Percentiles rank a stretch among this genome's conserved stretches.
Conservation (phyloP, 2,888 invertebrate genomes). For the Liodrosophila aerea region DNA sequence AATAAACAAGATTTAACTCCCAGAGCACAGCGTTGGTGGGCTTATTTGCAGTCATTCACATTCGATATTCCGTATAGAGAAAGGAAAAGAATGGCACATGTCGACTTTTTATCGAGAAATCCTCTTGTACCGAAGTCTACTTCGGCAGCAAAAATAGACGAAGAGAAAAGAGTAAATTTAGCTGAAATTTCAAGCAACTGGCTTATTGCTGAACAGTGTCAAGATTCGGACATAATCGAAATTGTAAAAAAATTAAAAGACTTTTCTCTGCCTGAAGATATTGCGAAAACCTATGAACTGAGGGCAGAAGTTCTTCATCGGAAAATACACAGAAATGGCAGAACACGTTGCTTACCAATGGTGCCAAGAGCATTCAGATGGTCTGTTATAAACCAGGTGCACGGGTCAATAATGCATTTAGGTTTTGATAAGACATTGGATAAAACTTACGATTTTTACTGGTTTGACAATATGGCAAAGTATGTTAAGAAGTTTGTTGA, state of each 20-base stretch:
- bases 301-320: conserved; percentile 19
- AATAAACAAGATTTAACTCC: too few species aligned
- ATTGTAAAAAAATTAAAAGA: not conserved
- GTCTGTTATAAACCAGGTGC: conserved; percentile 11
- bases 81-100: conserved; percentile 33
- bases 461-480: conserved; percentile 4
- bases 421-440: conserved; percentile 4
- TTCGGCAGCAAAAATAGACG: conserved; percentile 4
- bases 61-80: conserved; percentile 24
- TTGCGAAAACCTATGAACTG: conserved; percentile 31
- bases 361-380: conserved; percentile 17
- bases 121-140: conserved; percentile 2
- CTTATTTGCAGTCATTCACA: too few species aligned
- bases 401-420: conserved; percentile 6
- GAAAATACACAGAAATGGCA: conserved; percentile 21
- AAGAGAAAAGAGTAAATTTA: conserved; percentile 18
- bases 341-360: conserved; percentile 18
- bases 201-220: conserved; percentile 1
- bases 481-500: conserved; percentile 4
- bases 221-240: not conserved
- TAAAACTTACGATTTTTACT: conserved; percentile 2
- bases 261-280: too few species aligned
- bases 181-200: conserved; percentile 32
- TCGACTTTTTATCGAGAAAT: conserved; percentile 24
- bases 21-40: too few species aligned